Percentiles rank a stretch among this genome's conserved stretches.
Conservation (phyloP, 23 tunicate species). For the Styela clava region DNA sequence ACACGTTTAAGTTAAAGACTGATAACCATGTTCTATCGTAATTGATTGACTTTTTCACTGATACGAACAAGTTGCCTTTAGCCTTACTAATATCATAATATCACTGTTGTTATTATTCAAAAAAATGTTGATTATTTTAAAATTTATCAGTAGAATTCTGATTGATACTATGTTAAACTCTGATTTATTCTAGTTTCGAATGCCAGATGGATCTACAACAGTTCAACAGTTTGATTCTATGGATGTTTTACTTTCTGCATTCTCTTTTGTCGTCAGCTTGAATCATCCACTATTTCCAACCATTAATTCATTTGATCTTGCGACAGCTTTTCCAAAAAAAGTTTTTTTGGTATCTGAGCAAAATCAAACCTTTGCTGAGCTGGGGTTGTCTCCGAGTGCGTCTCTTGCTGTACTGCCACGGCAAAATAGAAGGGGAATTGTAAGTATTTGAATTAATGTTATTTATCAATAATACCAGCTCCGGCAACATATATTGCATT, state of each 20-base stretch:
- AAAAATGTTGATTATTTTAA: too few relatives aligned
- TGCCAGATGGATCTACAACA: slow-evolving; percentile 54
- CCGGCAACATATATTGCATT: too few relatives aligned
- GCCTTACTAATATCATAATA: too few relatives aligned
- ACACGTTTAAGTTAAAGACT: too few relatives aligned
- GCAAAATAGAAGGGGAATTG: background rate
- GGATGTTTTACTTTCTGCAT: slow-evolving; percentile 4
- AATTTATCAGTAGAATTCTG: too few relatives aligned
- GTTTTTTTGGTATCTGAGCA: slow-evolving; percentile 26
- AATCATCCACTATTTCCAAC: background rate
- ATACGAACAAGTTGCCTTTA: too few relatives aligned
- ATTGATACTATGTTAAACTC: too few relatives aligned
- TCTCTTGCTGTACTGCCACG: slow-evolving; percentile 28
- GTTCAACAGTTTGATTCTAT: slow-evolving; percentile 30
- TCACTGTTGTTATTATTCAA: too few relatives aligned
- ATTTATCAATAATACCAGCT: background rate
- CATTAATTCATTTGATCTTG: slow-evolving; percentile 27
- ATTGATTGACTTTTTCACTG: too few relatives aligned
- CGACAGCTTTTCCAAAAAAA: slow-evolving; percentile 28
- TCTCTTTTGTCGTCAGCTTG: slow-evolving; percentile 14
- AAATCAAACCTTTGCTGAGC: slow-evolving; percentile 21
- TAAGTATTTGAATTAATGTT: background rate
- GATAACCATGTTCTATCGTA: too few relatives aligned
- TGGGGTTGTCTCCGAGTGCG: slow-evolving; percentile 39
- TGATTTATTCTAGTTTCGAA: slow-evolving; percentile 30